A percentile compares a stretch with the other conserved stretches of the same genome.
phyloP scores from a whole-genome alignment of 2,888 invertebrate genomes.

The Phalera bucephala region DNA sequence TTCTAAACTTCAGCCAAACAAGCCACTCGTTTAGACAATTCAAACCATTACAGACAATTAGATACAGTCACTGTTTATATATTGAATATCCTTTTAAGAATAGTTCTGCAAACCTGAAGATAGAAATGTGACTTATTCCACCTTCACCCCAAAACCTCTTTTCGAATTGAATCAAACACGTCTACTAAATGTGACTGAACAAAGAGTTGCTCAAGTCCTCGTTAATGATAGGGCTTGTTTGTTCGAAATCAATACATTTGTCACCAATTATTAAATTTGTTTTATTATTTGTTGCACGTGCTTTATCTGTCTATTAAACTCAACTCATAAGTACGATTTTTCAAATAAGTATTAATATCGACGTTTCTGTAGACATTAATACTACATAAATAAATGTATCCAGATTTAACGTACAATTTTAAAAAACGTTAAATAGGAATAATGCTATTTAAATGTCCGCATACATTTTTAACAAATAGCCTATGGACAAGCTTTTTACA shows the following conservation, averaged over 20 bases:
- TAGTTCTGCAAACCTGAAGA: constrained; percentile 17
- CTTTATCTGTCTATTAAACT: constrained; percentile 32
- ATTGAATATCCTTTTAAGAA: constrained; percentile 10
- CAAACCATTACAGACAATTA: constrained; percentile 4
- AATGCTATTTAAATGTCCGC: constrained; percentile 8
- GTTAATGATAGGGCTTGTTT: constrained; percentile 40
- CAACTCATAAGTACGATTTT: not conserved
- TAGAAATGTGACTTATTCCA: constrained; percentile 20
- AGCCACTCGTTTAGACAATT: constrained; percentile 30
- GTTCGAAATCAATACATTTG: constrained; percentile 19
- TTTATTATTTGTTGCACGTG: constrained; percentile 35
- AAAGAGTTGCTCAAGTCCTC: constrained; percentile 44
- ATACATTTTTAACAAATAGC: constrained; percentile 18
- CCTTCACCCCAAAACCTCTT: constrained; percentile 70
- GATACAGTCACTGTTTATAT: constrained; percentile 8
- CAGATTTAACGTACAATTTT: not conserved
- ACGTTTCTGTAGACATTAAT: not conserved
- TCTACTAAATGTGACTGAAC: constrained; percentile 53
- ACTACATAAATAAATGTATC: not conserved
- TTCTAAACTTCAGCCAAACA: constrained; percentile 65
- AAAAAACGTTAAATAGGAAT: not conserved
- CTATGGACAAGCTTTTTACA: constrained; percentile 19
- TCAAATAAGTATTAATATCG: too few species aligned
- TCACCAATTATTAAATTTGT: constrained; percentile 11
- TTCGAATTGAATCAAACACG: constrained; percentile 56